Conservation (phyloP, 2,113 vertebrate genomes). For the Gadus chalcogrammus region DNA sequence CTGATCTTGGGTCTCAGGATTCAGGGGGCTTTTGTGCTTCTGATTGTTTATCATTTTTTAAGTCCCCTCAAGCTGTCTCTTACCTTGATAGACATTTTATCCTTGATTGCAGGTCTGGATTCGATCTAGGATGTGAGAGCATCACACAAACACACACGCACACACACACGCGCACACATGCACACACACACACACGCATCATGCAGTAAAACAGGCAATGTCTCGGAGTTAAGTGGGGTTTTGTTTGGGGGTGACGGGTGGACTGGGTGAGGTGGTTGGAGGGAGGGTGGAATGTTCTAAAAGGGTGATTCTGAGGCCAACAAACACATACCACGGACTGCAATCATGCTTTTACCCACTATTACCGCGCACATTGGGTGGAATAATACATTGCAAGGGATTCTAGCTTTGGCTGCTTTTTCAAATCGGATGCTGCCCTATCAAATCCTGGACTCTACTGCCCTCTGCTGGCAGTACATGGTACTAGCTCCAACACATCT, state of each 20-base stretch:
- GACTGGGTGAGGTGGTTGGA: neutral
- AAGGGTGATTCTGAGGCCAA: no score
- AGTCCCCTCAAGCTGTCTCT: slow-evolving; percentile 37
- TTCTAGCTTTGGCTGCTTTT: no score
- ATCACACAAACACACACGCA: slow-evolving; percentile 28
- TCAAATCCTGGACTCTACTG: neutral
- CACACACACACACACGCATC: slow-evolving; percentile 47
- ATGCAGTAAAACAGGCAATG: slow-evolving; percentile 53
- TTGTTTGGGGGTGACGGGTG: neutral
- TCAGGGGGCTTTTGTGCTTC: neutral
- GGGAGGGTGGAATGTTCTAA: no score
- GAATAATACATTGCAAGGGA: no score
- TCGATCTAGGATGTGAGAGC: slow-evolving; percentile 75
- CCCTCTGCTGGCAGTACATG: neutral
- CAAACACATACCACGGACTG: no score
- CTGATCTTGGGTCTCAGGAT: neutral
- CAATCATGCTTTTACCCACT: no score
- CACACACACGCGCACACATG: slow-evolving; percentile 41
- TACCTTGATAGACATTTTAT: slow-evolving; percentile 73
- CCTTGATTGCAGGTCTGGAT: slow-evolving; percentile 72
- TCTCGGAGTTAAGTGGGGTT: slow-evolving; percentile 2
- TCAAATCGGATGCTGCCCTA: no score
- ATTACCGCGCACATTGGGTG: no score
- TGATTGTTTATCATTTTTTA: slow-evolving; percentile 7
- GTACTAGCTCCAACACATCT: no score